Base-by-base conservation (phyloP, 2,888 invertebrate genomes). In the Ennomos fuscantarius region DNA sequence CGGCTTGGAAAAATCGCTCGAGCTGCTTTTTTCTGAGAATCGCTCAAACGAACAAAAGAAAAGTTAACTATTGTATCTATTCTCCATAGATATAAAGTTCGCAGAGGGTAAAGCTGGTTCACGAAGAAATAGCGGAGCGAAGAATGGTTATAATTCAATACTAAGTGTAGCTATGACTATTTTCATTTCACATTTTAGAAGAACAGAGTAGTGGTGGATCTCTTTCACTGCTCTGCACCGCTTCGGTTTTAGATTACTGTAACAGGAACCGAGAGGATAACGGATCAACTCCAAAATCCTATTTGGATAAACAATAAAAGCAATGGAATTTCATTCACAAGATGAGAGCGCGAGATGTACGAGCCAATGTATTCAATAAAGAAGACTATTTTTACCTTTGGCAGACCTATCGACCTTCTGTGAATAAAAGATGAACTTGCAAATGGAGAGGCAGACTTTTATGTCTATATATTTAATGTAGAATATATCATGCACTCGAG, bases 351-450 rank as follows among this genome's bases (percentile, higher is more conserved):
- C 59, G 54, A 64, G 70, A 70, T 63, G 65, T 55, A 62, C 62
- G 65, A 54, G 55, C 54, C 51, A 41, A 62, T 54, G 65, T 64
- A 68, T 68, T 69, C 67, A 68, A 77, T 74, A 78, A 73, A 74
- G 65, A 54, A 56, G 65, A 43, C 73, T 78, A 78, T 78, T 79
- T 78, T 71, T 76, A 76, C 65, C 65, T 64, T 56, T 49, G 63
- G 64, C 62, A 68, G 68, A 69, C 69, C 59, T 62, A 63, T 52
- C 70, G 68, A 73, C 66, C 72, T 69, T 47, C 62, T 46, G 74
- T 81, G 77, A 83, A 82, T 83, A 80, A 81, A 76, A 79, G 68
- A 83, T 82, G 73, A 76, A 71, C 43, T 73, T 72, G 75, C 73
- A 76, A 79, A 81, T 75, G 69, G 69, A 65, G 64, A 70, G 63